These are phyloP conservation scores for Sarcophaga bullata DNA, from an alignment of 1,140 invertebrate species.

Conservation along the genomic window DNA sequence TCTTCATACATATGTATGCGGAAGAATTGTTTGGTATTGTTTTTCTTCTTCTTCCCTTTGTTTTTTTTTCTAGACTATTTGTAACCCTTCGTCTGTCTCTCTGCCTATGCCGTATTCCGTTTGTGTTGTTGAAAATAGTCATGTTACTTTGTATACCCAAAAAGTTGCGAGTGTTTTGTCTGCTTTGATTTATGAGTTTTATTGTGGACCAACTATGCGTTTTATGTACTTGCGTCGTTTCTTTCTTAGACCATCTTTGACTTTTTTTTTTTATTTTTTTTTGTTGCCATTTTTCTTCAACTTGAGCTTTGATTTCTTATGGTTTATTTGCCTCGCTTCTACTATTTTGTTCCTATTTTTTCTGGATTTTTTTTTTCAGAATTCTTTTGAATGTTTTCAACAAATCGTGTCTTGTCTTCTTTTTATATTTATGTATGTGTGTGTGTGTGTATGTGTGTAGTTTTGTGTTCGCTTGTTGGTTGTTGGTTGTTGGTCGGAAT, in stretches of 20 bases:
- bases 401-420: constrained; percentile 28
- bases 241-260: not conserved
- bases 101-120: not conserved
- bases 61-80: not conserved
- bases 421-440: constrained; percentile 12
- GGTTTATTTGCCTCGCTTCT: not conserved
- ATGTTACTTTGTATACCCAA: not conserved
- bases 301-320: constrained; percentile 16
- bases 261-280: not conserved
- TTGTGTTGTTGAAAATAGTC: constrained; percentile 16
- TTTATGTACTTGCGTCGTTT: constrained; percentile 36
- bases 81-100: not conserved
- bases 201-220: constrained; percentile 39
- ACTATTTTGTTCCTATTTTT: not conserved
- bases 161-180: constrained; percentile 39
- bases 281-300: constrained; percentile 4
- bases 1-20: constrained; percentile 15
- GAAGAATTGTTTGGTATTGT: constrained; percentile 27
- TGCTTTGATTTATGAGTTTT: constrained; percentile 38
- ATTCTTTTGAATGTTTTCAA: not conserved
- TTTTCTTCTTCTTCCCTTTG: not conserved
- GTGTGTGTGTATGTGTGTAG: not conserved
- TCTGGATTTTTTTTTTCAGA: not conserved
- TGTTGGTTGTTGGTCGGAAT: not conserved
- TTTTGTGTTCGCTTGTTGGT: not conserved